phyloP scores from a whole-genome alignment of 1,140 invertebrate species.

The Dendroctonus valens region DNA sequence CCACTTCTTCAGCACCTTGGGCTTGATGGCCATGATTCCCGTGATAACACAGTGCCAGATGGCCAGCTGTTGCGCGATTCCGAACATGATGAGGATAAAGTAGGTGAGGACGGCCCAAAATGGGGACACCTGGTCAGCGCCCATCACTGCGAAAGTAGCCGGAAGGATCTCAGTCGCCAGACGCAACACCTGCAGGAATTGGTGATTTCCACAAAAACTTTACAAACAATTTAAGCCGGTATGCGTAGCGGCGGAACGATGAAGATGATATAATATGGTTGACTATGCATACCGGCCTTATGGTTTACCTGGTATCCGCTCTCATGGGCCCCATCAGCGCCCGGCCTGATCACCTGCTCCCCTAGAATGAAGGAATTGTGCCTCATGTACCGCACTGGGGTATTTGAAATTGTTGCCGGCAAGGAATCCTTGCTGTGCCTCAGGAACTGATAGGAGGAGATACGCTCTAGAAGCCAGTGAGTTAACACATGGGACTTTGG shows the following conservation, averaged over 20 bases:
- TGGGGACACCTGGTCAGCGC: constrained; percentile 68
- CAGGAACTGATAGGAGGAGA: constrained; percentile 71
- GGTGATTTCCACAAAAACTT: too few relatives aligned
- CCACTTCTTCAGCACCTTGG: constrained; percentile 69
- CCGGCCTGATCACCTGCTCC: constrained; percentile 61
- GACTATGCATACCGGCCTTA: constrained; percentile 1
- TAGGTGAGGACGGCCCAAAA: constrained; percentile 88
- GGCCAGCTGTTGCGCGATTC: constrained; percentile 74
- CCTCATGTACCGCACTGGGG: constrained; percentile 64
- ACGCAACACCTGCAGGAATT: constrained; percentile 63
- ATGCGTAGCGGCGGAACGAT: background rate
- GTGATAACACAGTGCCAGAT: constrained; percentile 74
- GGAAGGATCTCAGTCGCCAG: constrained; percentile 84
- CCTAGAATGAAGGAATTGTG: constrained; percentile 73
- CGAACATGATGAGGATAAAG: constrained; percentile 80
- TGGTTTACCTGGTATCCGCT: constrained; percentile 78
- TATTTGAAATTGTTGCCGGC: constrained; percentile 51
- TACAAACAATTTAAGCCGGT: too few relatives aligned
- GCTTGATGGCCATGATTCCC: constrained; percentile 75
- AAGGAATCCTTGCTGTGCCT: constrained; percentile 55
- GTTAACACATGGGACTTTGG: background rate
- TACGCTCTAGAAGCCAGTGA: constrained; percentile 56
- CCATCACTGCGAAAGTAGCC: constrained; percentile 72
- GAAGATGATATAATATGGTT: constrained; percentile 1
- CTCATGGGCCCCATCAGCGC: constrained; percentile 55